These are phyloP conservation scores for Premnoplex brunnescens DNA, from an alignment of 2,797 vertebrate genomes.

Conservation along the genomic window DNA sequence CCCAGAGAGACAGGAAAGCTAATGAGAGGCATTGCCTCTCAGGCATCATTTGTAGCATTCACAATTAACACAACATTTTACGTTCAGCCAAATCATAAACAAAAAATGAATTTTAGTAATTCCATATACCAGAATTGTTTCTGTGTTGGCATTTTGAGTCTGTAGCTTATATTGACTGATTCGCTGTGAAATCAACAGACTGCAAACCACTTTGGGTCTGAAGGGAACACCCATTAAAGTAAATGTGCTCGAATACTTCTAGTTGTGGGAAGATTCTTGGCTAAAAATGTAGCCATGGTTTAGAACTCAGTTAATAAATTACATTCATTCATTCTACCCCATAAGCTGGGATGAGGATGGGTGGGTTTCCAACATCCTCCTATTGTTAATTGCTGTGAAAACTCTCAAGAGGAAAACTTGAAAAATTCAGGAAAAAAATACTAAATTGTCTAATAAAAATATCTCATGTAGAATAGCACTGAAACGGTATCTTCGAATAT, in stretches of 20 bases:
- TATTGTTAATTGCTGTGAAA: neutral
- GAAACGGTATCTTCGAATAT: neutral
- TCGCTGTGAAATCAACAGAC: conserved; percentile 7
- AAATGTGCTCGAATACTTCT: neutral
- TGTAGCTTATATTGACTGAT: conserved; percentile 8
- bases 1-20: conserved; percentile 57
- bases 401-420: neutral
- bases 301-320: neutral
- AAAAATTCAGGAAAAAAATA: neutral
- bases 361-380: neutral
- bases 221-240: neutral
- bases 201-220: neutral
- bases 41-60: conserved; percentile 13
- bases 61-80: neutral
- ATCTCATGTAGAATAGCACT: neutral
- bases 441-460: neutral
- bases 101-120: conserved; percentile 37
- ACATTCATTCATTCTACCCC: neutral
- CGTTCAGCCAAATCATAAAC: conserved; percentile 13
- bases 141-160: conserved; percentile 4
- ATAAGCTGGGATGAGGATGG: neutral
- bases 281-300: neutral
- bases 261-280: neutral
- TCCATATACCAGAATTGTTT: neutral
- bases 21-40: conserved; percentile 35